Evolutionary conservation across 2,113 vertebrate species (phyloP), one percentile per base, ranked within the genome.

Genomic region (Poicephalus gulielmi): DNA sequence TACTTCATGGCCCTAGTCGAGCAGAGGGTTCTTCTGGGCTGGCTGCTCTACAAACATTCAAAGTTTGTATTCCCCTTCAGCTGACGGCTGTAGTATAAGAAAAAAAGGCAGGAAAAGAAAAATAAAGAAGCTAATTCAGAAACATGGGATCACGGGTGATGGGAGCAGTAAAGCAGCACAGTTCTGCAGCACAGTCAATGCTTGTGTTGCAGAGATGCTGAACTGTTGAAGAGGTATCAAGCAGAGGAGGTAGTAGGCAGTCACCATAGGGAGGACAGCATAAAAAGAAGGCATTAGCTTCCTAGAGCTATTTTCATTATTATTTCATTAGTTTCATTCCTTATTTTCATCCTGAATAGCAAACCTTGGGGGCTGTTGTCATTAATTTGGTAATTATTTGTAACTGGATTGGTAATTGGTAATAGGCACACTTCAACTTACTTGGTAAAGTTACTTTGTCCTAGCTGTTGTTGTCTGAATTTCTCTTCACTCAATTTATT

Each of bases 1-100:
- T 57, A n/a, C 11, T 46, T 17, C 1, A 1, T 0, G 0, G 4
- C 10, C 5, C 6, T 47, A 27, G 4, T 35, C 23, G 67, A 75
- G 41, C 10, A 73, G 24, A 47, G 3, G 10, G 8, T 10, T 84
- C 14, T 19, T 69, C 35, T 69, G 22, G 16, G 13, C 30, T n/a
- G 6, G 9, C 50, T 87, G 43, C 3, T 63, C 20, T 20, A 55
- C 30, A 87, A 89, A 64, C 5, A n/a, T 1, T 10, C 30, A 44
- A 93, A 64, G 1, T 9, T 64, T 59, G 20, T 49, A 18, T 41
- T 53, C 31, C 11, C 5, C 16, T 46, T 12, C 13, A 59, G 13
- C 64, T 76, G 31, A n/a, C 57, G 52, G 50, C 20, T 66, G 37
- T 19, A 87, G 28, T 18, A 16, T 16, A 57, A 64, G 10, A 14